Conservation (phyloP, 2,113 vertebrate species). For the Hypocryptadius cinnamomeus region DNA sequence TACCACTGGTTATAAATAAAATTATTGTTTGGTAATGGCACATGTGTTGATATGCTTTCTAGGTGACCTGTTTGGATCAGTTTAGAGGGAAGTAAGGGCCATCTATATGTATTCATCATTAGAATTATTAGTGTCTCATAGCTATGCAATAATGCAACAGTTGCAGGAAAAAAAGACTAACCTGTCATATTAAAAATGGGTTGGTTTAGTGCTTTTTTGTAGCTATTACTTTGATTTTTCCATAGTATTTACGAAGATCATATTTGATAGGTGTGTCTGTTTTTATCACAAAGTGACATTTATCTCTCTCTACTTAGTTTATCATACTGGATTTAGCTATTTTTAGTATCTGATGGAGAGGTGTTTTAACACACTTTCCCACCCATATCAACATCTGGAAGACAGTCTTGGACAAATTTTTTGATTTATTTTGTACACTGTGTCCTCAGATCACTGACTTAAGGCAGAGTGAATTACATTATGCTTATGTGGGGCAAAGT, state of each 20-base stretch:
- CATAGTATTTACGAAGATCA: neutral
- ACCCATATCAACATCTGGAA: neutral
- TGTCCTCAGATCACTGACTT: neutral
- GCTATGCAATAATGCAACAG: neutral
- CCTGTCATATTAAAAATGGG: neutral
- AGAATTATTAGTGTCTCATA: neutral
- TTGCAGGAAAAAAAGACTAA: neutral
- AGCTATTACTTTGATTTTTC: neutral
- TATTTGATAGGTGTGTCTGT: neutral
- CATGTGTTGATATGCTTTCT: neutral
- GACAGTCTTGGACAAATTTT: neutral
- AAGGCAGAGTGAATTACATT: neutral
- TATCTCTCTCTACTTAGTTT: neutral
- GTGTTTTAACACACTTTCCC: neutral
- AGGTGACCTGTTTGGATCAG: neutral
- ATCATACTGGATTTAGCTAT: neutral
- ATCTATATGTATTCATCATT: neutral
- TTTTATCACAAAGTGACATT: neutral
- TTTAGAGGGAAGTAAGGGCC: neutral
- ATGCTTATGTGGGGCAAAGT: neutral
- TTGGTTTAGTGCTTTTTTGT: neutral
- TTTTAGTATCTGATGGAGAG: neutral
- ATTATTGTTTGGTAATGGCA: neutral
- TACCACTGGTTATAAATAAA: neutral
- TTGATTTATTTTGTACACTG: neutral